These are phyloP conservation scores for Accipiter cooperii DNA, from an alignment of 2,113 vertebrate species.

Conservation along the genomic window DNA sequence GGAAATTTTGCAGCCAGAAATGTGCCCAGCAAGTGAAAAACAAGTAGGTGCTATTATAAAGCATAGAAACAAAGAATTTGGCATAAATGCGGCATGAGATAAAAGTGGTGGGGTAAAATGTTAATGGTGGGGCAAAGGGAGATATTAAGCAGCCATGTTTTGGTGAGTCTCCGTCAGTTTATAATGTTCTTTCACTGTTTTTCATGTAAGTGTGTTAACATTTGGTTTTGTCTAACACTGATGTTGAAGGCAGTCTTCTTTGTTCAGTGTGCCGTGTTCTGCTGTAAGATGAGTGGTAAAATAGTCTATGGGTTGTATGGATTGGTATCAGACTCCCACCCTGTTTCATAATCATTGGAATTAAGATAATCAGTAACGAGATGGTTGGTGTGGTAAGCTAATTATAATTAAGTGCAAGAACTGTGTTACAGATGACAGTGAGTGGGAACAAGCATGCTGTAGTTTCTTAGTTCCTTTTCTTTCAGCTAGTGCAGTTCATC, in stretches of 20 bases:
- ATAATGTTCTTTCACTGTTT: neutral
- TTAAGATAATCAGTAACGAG: slow-evolving; percentile 43
- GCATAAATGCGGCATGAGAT: neutral
- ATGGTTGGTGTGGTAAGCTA: slow-evolving; percentile 35
- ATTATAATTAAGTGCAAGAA: slow-evolving; percentile 25
- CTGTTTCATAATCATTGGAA: slow-evolving; percentile 24
- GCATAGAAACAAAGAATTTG: neutral
- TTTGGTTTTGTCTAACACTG: neutral
- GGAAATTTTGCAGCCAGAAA: slow-evolving; percentile 79
- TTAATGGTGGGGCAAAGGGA: neutral
- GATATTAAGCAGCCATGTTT: neutral
- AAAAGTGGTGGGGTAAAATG: neutral
- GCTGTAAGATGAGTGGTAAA: neutral
- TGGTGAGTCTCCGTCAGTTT: neutral
- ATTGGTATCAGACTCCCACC: slow-evolving; percentile 5
- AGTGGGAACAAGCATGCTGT: neutral
- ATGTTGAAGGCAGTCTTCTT: neutral
- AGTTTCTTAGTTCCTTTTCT: neutral
- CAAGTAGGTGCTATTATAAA: slow-evolving; percentile 73
- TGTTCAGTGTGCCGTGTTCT: neutral
- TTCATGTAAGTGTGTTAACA: neutral
- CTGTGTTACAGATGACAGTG: neutral
- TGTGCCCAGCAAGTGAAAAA: slow-evolving; percentile 77
- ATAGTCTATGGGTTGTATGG: slow-evolving; percentile 1
- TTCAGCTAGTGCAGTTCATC: neutral